Conservation (phyloP, 2,113 vertebrate species). For the human region GRCh38 chr12:67666501-67667000, state of each 20-base stretch:
- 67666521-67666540: background rate
- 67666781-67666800: background rate
- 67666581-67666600: conserved; percentile 5
- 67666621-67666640: conserved; percentile 3
- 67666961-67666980: background rate
- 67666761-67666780: background rate
- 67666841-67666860: background rate
- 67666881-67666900: background rate
- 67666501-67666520: background rate
- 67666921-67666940: background rate
- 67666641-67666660: background rate
- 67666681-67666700: too few species aligned
- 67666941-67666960: background rate
- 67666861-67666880: background rate
- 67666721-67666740: too few species aligned
- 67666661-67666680: too few species aligned
- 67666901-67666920: background rate
- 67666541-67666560: background rate
- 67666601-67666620: background rate
- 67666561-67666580: conserved; percentile 29
- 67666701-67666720: too few species aligned
- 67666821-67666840: background rate
- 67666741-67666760: too few species aligned
- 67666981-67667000: background rate
- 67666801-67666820: background rate